Evolutionary conservation across 1,140 invertebrate genomes (phyloP), one percentile per base, ranked within the genome.

Genomic region (Dendroctonus ponderosae): DNA sequence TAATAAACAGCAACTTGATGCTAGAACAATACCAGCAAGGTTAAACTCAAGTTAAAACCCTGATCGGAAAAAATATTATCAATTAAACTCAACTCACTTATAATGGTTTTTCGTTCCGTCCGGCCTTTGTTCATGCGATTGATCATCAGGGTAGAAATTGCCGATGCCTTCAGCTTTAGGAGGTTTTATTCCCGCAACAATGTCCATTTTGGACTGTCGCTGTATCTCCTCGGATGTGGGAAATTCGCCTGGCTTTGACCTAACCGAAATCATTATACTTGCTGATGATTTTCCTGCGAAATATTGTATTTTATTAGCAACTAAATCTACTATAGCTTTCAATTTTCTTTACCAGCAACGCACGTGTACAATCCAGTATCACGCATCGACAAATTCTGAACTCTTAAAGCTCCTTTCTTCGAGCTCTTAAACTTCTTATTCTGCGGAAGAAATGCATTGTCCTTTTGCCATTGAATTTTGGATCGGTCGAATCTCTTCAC

Each of bases 361-460:
- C 94, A 96, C 0, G 89, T 90, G 75, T 95, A 96, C 5, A 89
- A 79, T 9, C 92, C 93, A 53, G 85, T 86, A 77, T 96, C 92
- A 4, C 86, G 83, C 60, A 88, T 84, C 0, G 85, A 86, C 7
- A 93, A 85, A 56, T 90, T 87, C 54, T 88, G 84, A 62, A 96
- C 92, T 52, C 90, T 86, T 7, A 96, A 82, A 43, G 91, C 90
- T 6, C 92, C 92, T 81, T 93, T 94, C 74, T 89, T 92, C 12
- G 91, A 93, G 40, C 93, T 89, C 76, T 91, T 90, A 70, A 90
- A 87, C 71, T 93, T 91, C 71, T 88, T 88, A 0, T 86, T 87
- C 66, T 88, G 89, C 7, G 84, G 83, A 57, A 93, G 80, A 48
- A 86, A 85, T 69, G 86, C 85, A 53, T 89, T 85, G 73, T 92